Base-by-base conservation (phyloP, 2,888 invertebrate genomes). In the Apodemia mormo region DNA sequence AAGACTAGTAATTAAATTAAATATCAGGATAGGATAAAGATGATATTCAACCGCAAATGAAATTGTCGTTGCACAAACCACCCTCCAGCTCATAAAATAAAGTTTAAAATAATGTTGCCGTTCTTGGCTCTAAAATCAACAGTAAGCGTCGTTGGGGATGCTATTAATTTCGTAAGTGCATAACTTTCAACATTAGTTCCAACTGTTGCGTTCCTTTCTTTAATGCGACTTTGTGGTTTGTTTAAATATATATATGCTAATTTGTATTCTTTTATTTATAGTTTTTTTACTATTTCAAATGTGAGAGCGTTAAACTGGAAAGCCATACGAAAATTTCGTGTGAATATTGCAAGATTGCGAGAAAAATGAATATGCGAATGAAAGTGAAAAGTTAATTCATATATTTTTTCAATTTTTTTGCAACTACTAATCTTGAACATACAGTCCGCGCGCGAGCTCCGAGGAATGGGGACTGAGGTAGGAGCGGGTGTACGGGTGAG, bases 101-200 rank as follows among this genome's bases (percentile, higher is more conserved):
- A 37, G 37, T 33, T n/a, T 37, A 64, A 37, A 64, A 64, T 64
- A 22, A 7, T 12, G 14, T 6, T 37, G 14, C 12, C 5, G 8
- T n/a, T 33, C 37, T 37, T 2, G 10, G 37, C 7, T 64, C n/a
- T 33, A 37, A 37, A 64, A 65, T 40, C 29, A 52, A 33, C 65
- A 65, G 54, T 30, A 61, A 40, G 37, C 67, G 52, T 49, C 52
- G 37, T 45, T 22, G 64, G 65, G 65, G 22, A 65, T 68, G 61
- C 22, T 61, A 61, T 69, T 66, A 64, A 66, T 70, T 67, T 72
- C 69, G 71, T 69, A 65, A 61, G 52, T 66, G 29, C 56, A 71
- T 70, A 78, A 79, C 76, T 78, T 77, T 65, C 75, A 72, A 71
- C 77, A 77, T 80, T 78, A 78, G 69, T 71, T 69, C 71, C 76